A percentile compares a stretch with the other conserved stretches of the same genome.
Conservation (phyloP, 2,797 vertebrate genomes). For the Poecile montanus region DNA sequence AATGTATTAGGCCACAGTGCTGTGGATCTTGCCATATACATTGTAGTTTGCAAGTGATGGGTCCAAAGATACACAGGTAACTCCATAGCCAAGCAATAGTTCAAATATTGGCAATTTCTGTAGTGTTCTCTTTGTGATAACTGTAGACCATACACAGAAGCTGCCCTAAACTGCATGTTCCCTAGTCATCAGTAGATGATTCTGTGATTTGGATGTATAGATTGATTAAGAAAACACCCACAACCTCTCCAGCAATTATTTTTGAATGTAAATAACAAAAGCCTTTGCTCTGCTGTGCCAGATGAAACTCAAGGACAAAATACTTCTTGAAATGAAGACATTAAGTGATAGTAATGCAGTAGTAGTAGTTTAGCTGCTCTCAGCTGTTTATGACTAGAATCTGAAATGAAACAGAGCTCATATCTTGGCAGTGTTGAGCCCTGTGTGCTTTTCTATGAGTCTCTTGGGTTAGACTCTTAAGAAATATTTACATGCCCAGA, state of each 20-base stretch:
- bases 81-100: background rate
- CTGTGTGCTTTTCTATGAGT: constrained; percentile 1
- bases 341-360: background rate
- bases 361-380: background rate
- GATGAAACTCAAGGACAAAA: background rate
- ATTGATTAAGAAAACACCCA: background rate
- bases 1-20: background rate
- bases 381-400: constrained; percentile 5
- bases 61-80: background rate
- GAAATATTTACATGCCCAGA: constrained; percentile 40
- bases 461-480: constrained; percentile 9
- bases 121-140: background rate
- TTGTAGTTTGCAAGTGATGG: background rate
- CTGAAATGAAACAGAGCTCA: constrained; percentile 14
- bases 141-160: background rate
- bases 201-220: background rate
- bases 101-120: background rate
- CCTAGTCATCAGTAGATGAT: background rate
- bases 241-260: background rate
- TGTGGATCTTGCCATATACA: background rate
- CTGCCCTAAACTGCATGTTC: background rate
- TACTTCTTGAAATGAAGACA: background rate
- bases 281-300: background rate
- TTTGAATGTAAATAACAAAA: background rate
- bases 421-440: constrained; percentile 10